Percentiles rank a stretch among this genome's conserved stretches.
Evolutionary conservation across 1,140 invertebrate species (phyloP).

Genomic region (Aphis gossypii): DNA sequence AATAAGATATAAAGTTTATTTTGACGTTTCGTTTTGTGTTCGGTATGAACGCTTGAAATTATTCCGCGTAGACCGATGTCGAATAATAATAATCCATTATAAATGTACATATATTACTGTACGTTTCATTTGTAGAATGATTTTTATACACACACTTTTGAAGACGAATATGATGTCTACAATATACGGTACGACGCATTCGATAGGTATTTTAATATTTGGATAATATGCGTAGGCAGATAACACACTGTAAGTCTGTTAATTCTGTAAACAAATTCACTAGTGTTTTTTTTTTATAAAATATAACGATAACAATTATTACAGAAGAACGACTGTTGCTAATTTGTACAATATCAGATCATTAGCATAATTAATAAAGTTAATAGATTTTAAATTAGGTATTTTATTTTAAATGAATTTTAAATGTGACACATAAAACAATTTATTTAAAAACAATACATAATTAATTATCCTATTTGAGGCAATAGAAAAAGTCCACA

Average conservation of each 20-base stretch:
- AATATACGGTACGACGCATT: too few species aligned
- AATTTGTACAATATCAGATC: too few species aligned
- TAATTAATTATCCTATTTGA: background rate
- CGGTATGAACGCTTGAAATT: background rate
- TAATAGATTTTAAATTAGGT: background rate
- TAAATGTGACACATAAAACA: background rate
- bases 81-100: constrained; percentile 2
- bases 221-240: too few species aligned
- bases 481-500: background rate
- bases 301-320: background rate
- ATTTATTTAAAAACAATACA: background rate
- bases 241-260: background rate
- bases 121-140: background rate
- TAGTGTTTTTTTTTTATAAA: background rate
- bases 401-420: background rate
- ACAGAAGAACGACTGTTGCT: background rate
- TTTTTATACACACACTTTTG: background rate
- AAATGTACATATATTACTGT: background rate
- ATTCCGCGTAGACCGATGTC: background rate
- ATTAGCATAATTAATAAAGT: background rate
- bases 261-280: background rate
- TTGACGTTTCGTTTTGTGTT: background rate
- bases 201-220: too few species aligned
- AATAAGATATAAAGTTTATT: constrained; percentile 20
- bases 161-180: background rate